A percentile compares a stretch with the other conserved stretches of the same genome.
Conservation (phyloP, 2,797 vertebrate genomes). For the Gorsachius magnificus region DNA sequence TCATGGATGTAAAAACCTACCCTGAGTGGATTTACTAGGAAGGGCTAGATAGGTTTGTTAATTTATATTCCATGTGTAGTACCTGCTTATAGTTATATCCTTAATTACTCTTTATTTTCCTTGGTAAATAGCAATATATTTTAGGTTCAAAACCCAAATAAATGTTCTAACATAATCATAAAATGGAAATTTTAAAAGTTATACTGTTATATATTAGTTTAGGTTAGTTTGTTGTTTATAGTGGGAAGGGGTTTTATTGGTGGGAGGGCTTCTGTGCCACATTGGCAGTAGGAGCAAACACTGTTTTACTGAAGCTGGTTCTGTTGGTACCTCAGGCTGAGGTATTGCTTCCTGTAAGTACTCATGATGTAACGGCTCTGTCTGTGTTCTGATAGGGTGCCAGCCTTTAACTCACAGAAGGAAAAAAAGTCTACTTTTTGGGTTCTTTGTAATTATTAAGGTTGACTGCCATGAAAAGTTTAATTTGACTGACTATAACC, state of each 20-base stretch:
- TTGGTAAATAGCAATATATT: not conserved
- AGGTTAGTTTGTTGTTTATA: not conserved
- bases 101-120: not conserved
- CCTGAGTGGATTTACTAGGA: not conserved
- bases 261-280: not conserved
- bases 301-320: not conserved
- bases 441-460: not conserved
- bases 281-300: not conserved
- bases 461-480: not conserved
- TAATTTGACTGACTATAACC: not conserved
- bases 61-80: not conserved
- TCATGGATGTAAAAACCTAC: not conserved
- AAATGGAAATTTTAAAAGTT: not conserved
- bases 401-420: not conserved
- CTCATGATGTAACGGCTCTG: not conserved
- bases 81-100: not conserved
- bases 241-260: not conserved
- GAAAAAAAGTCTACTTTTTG: not conserved
- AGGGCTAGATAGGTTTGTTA: not conserved
- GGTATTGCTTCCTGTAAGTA: not conserved
- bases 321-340: not conserved
- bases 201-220: not conserved
- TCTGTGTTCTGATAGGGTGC: not conserved
- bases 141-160: not conserved
- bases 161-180: not conserved